Conservation (phyloP, 1,140 invertebrate genomes). For the Yoshiicerus persimilis region DNA sequence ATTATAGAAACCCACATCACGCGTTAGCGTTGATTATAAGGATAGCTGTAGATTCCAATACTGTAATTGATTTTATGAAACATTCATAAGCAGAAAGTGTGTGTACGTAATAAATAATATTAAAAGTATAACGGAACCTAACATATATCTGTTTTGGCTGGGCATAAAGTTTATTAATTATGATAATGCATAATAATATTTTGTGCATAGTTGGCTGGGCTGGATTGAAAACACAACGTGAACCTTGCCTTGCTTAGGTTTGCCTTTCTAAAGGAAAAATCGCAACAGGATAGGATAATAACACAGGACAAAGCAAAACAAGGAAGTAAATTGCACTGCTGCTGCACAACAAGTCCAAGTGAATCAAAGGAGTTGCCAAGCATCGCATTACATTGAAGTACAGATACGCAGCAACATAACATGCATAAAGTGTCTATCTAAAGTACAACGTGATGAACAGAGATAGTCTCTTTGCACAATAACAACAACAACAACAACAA, state of each 20-base stretch:
- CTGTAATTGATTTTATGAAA: no score
- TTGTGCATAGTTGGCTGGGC: not conserved
- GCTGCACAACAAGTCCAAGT: not conserved
- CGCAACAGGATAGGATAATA: not conserved
- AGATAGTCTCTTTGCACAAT: not conserved
- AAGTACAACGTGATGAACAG: not conserved
- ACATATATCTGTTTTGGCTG: no score
- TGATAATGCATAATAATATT: not conserved
- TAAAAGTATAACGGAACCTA: no score
- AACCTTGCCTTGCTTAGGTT: not conserved
- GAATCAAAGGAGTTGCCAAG: not conserved
- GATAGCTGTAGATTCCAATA: no score
- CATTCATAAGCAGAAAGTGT: no score
- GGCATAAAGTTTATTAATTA: not conserved
- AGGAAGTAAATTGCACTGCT: not conserved
- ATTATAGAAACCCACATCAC: no score
- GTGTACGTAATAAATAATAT: no score
- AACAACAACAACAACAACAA: not conserved
- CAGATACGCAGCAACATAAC: not conserved
- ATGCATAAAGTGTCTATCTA: not conserved
- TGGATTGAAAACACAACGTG: not conserved
- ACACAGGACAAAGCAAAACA: not conserved
- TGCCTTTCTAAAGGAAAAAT: not conserved
- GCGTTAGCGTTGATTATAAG: no score
- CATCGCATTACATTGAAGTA: not conserved